phyloP scores from a whole-genome alignment of 1,140 invertebrate genomes.

The Nymphalis io region DNA sequence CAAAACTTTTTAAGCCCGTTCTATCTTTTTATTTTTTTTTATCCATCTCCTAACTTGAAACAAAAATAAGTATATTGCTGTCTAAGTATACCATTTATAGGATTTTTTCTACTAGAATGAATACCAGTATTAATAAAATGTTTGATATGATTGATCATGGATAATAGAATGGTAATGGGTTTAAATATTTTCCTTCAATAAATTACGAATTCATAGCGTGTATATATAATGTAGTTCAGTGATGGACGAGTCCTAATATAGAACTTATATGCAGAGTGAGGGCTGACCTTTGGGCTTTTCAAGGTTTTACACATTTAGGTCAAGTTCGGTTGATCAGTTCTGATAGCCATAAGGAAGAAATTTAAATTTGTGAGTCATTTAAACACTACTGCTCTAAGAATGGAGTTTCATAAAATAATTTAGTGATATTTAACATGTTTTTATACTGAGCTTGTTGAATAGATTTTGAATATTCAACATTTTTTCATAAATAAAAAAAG shows the following conservation, averaged over 20 bases:
- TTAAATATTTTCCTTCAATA: conserved; percentile 11
- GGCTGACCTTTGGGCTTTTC: conserved; percentile 7
- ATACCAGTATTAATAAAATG: background rate
- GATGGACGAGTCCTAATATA: conserved; percentile 23
- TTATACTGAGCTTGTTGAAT: no score
- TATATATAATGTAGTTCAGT: background rate
- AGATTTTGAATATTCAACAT: no score
- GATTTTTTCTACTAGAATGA: no score
- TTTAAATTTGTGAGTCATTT: background rate
- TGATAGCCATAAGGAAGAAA: conserved; percentile 24
- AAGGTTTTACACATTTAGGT: conserved; percentile 9
- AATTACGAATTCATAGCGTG: conserved; percentile 34
- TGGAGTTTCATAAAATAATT: no score
- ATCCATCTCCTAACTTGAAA: no score
- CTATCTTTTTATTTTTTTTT: no score
- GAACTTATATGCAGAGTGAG: conserved; percentile 20
- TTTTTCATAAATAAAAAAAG: no score
- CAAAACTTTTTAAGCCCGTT: no score
- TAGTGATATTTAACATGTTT: no score
- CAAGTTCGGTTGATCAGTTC: conserved; percentile 16
- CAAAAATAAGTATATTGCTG: no score
- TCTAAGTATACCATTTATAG: no score
- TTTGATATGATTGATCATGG: background rate
- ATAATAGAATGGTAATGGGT: background rate
- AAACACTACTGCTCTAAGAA: no score